phyloP scores from a whole-genome alignment of 2,888 invertebrate species.

The Ditylenchus weischeri region DNA sequence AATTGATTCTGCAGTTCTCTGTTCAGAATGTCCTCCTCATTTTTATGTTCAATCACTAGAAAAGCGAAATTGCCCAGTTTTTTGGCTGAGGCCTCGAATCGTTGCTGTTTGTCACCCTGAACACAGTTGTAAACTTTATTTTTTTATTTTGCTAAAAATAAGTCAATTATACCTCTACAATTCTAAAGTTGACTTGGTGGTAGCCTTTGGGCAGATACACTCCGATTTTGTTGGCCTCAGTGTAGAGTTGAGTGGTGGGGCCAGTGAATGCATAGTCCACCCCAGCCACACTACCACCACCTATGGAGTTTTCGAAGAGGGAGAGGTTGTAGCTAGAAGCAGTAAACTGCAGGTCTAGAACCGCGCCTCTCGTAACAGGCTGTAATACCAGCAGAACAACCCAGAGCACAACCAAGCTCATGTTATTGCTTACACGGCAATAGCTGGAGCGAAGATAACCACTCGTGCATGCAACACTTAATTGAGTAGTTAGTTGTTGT shows the following conservation, averaged over 20 bases:
- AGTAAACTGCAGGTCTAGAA: conserved; percentile 69
- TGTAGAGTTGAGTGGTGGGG: background rate
- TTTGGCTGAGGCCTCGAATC: conserved; percentile 45
- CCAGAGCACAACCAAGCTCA: no score
- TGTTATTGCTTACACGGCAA: no score
- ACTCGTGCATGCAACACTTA: no score
- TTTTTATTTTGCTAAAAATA: conserved; percentile 79
- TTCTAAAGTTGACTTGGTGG: conserved; percentile 73
- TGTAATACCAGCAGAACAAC: no score
- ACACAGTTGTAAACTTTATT: conserved; percentile 52
- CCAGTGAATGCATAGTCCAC: background rate
- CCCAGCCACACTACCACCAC: background rate
- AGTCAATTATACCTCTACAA: conserved; percentile 63
- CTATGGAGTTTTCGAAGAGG: conserved; percentile 78
- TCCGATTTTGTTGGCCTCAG: conserved; percentile 72
- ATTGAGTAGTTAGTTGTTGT: no score
- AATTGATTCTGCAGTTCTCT: conserved; percentile 72
- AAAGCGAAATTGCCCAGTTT: conserved; percentile 89
- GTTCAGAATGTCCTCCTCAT: conserved; percentile 83
- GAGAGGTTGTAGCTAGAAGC: conserved; percentile 77
- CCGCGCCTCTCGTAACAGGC: background rate
- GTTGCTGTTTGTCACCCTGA: conserved; percentile 40
- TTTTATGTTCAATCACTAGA: conserved; percentile 80
- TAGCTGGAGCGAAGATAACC: no score
- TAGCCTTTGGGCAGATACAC: conserved; percentile 65